Base-by-base conservation (phyloP, 2,888 invertebrate species). In the Drosophila austrosaltans region DNA sequence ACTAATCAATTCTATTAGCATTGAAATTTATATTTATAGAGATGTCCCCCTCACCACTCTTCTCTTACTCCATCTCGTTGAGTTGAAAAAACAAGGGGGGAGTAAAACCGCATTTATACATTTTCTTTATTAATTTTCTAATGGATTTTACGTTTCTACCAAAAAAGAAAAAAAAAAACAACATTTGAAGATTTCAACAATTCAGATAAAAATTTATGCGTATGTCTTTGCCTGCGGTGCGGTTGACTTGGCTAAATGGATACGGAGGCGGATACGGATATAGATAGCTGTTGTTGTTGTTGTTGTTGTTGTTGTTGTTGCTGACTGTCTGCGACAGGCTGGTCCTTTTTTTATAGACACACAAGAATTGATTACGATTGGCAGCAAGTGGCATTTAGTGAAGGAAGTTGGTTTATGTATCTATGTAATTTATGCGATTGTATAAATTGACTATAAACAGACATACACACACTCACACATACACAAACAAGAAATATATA, bases 71-170 rank as follows among this genome's bases (percentile, higher is more conserved):
- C 61, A 16, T 16, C 16, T 3, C 1, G 7, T 10, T 2, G 53
- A 2, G 42, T 28, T 30, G 3, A 8, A n/a, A 12, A 60, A 48
- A 28, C 8, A 54, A 53, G n/a, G 68, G 66, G 66, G 69, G 69
- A 73, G 76, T 57, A 64, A 77, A 85, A 87, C 89, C 90, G 72
- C 89, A 90, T 77, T 78, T 79, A 77, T 75, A 69, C 75, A 74
- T 69, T 69, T 72, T 71, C 75, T 77, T 88, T 91, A 91, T 91
- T 91, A 91, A 91, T 91, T 91, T 91, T 91, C 91, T 90, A 91
- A 91, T 91, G 91, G 90, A 90, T 90, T 84, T 81, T 76, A 89
- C 81, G 79, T 82, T 79, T 78, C 76, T 82, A 83, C 10, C 22
- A 25, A 25, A 48, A 36, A 28, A 28, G 0, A 28, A 28, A 28